Percentiles rank a stretch among this genome's conserved stretches.
Evolutionary conservation across 2,113 vertebrate genomes (phyloP).

Genomic region (Myotis brandtii): DNA sequence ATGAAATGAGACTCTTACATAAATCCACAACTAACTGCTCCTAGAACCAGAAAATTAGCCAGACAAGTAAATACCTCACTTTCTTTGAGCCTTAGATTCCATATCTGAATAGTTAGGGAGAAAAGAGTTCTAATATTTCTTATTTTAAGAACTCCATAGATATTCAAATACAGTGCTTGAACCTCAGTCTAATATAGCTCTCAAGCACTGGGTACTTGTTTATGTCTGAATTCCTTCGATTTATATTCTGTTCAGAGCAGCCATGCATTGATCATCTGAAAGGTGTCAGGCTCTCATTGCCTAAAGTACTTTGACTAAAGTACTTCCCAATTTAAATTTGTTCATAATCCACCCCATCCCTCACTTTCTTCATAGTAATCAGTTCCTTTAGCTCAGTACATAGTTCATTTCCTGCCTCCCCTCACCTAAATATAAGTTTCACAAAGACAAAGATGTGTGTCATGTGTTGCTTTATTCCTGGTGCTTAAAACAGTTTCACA

Average conservation of each 20-base stretch:
- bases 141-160: background rate
- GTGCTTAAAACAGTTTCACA: too few species aligned
- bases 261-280: background rate
- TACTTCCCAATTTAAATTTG: background rate
- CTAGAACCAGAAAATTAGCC: background rate
- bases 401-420: background rate
- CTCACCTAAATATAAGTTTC: background rate
- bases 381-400: background rate
- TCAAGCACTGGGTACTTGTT: background rate
- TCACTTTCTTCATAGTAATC: background rate
- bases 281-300: background rate
- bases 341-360: background rate
- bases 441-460: background rate
- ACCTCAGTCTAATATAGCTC: background rate
- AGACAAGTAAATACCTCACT: background rate
- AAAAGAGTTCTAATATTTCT: background rate
- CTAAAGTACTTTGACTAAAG: background rate
- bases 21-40: background rate
- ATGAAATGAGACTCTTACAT: background rate
- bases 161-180: background rate
- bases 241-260: background rate
- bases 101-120: background rate
- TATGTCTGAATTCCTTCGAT: background rate
- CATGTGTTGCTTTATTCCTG: background rate
- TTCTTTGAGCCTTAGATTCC: background rate